Conservation (phyloP, 2,888 invertebrate species). For the Habrosyne pyritoides region DNA sequence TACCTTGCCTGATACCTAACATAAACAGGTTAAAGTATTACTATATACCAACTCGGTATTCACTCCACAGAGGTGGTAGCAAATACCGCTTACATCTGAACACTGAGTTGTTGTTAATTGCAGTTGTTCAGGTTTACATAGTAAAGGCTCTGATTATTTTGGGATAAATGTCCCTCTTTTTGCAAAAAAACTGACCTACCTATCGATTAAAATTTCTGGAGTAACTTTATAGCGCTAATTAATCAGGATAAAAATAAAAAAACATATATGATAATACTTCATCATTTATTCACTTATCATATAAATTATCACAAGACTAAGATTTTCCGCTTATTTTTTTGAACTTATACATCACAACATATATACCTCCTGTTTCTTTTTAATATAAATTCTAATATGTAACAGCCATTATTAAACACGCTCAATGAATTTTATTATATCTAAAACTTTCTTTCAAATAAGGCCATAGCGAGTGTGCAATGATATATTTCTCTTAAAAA, state of each 20-base stretch:
- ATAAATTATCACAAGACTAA: constrained; percentile 84
- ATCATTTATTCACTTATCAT: constrained; percentile 81
- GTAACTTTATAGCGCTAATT: too few species aligned
- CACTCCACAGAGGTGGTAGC: too few species aligned
- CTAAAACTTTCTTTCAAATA: constrained; percentile 64
- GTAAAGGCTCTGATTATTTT: too few species aligned
- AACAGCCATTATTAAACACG: constrained; percentile 71
- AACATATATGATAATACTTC: constrained; percentile 66
- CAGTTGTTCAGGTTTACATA: too few species aligned
- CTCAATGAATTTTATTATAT: constrained; percentile 48
- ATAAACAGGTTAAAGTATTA: too few species aligned
- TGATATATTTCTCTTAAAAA: constrained; percentile 29
- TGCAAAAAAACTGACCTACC: too few species aligned
- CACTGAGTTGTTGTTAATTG: too few species aligned
- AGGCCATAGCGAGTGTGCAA: constrained; percentile 69
- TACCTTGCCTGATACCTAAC: too few species aligned
- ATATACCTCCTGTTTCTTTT: constrained; percentile 63
- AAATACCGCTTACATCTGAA: too few species aligned
- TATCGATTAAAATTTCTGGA: too few species aligned
- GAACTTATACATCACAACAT: constrained; percentile 82
- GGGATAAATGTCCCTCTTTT: too few species aligned
- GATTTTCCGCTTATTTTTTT: constrained; percentile 73
- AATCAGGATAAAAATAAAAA: constrained; percentile 32
- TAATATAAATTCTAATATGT: constrained; percentile 69
- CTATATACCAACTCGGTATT: too few species aligned